Evolutionary conservation across 1,140 invertebrate species (phyloP).

Genomic region (Tetramorium simillimum): DNA sequence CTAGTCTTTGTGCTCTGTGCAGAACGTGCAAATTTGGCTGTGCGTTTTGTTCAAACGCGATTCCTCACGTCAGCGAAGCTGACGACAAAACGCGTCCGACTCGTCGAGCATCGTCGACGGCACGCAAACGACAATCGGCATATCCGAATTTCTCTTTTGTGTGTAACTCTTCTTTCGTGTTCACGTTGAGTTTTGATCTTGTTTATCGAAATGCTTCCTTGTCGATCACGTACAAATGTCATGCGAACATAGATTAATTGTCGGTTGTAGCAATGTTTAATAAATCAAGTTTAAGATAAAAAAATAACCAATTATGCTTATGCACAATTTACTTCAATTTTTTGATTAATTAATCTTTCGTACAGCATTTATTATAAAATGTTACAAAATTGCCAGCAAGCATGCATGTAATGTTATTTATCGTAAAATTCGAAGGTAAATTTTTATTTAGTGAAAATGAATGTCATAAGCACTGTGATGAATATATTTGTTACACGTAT

Average conservation of each 20-base stretch:
- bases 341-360: background rate
- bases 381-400: background rate
- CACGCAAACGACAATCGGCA: background rate
- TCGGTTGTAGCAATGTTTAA: background rate
- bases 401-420: background rate
- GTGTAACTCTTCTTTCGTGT: background rate
- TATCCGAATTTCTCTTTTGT: background rate
- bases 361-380: background rate
- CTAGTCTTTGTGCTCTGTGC: background rate
- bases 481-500: background rate
- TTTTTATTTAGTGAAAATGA: background rate
- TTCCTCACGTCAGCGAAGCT: background rate
- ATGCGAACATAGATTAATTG: background rate
- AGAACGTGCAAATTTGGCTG: background rate
- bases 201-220: background rate
- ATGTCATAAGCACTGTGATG: background rate
- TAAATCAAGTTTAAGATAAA: background rate
- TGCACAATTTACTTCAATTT: background rate
- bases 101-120: background rate
- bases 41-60: background rate
- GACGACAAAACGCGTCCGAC: background rate
- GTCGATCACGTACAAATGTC: background rate
- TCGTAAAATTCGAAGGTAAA: background rate
- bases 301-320: background rate
- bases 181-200: background rate